Conservation (phyloP, 2,888 invertebrate genomes). For the Dynastes maya region DNA sequence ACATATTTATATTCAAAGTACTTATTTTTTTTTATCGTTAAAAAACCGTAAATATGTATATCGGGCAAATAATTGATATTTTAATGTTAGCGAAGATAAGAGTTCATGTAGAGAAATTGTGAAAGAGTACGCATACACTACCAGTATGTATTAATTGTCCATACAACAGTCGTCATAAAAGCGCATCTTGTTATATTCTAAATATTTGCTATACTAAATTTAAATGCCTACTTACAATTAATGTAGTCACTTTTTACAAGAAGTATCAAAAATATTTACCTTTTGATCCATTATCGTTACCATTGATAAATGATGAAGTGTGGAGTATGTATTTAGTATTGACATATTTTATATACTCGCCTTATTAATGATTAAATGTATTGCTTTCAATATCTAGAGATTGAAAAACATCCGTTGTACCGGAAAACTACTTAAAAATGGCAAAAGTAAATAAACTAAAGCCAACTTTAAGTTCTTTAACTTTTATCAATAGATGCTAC, state of each 20-base stretch:
- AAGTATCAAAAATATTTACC: background rate
- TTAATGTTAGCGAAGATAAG: conserved; percentile 1
- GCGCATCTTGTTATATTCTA: conserved; percentile 10
- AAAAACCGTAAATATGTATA: conserved; percentile 10
- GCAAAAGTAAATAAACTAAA: too few relatives aligned
- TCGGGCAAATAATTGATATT: too few relatives aligned
- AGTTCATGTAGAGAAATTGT: background rate
- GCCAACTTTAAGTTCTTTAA: too few relatives aligned
- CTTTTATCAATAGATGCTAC: too few relatives aligned
- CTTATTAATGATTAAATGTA: too few relatives aligned
- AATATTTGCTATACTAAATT: background rate
- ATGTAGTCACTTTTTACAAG: background rate
- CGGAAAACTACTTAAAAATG: too few relatives aligned
- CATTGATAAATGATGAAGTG: background rate
- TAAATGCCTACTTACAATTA: background rate
- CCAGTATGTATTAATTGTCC: too few relatives aligned
- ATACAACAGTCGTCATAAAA: background rate
- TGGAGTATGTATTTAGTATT: background rate
- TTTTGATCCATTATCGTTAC: background rate
- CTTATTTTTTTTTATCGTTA: too few relatives aligned
- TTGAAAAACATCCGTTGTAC: too few relatives aligned
- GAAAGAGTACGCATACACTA: background rate
- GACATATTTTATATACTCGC: background rate
- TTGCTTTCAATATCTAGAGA: too few relatives aligned
- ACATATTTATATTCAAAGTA: too few relatives aligned